Conservation (phyloP, 2,888 invertebrate species). For the Ennomos fuscantarius region DNA sequence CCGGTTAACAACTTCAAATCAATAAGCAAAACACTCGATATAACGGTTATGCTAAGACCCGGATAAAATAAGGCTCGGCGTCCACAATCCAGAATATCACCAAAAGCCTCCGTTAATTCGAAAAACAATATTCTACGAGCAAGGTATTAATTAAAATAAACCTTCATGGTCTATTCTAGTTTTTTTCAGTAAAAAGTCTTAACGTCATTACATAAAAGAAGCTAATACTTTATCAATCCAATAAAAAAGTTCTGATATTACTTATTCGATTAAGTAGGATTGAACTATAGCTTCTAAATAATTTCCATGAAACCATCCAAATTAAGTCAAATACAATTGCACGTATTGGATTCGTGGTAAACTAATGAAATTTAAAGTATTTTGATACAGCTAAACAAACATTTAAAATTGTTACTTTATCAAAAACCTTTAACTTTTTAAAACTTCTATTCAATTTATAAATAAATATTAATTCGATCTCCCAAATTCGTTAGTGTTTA, state of each 20-base stretch:
- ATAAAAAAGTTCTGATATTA: neutral
- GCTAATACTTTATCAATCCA: neutral
- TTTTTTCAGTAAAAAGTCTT: no score
- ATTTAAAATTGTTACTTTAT: no score
- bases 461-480: no score
- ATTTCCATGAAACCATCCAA: neutral
- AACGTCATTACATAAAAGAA: neutral
- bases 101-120: slow-evolving; percentile 29
- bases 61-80: slow-evolving; percentile 19
- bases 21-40: slow-evolving; percentile 25
- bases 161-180: neutral
- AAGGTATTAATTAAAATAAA: slow-evolving; percentile 37
- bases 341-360: slow-evolving; percentile 6
- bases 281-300: neutral
- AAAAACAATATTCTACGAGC: slow-evolving; percentile 23
- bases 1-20: slow-evolving; percentile 31
- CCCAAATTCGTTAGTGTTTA: neutral
- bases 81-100: slow-evolving; percentile 24
- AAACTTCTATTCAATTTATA: no score
- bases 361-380: slow-evolving; percentile 1
- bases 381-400: no score
- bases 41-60: slow-evolving; percentile 18
- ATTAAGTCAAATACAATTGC: neutral
- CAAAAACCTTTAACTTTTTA: no score
- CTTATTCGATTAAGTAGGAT: neutral